Evolutionary conservation across 2,888 invertebrate species (phyloP).

Genomic region (Serripes groenlandicus): DNA sequence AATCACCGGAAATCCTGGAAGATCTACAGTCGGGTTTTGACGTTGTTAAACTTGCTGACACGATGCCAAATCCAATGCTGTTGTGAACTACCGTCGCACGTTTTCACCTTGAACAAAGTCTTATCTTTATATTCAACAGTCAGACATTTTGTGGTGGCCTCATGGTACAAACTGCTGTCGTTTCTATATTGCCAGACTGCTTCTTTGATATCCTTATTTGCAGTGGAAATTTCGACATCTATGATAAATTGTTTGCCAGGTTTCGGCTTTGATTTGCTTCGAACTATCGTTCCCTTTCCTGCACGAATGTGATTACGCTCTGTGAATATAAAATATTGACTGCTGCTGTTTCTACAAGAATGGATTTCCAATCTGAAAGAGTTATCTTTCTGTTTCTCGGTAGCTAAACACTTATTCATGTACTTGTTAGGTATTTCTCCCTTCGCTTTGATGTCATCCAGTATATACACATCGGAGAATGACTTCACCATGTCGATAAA

Average conservation of each 20-base stretch:
- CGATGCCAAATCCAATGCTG: neutral
- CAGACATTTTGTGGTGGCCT: neutral
- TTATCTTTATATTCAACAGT: neutral
- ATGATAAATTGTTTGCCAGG: neutral
- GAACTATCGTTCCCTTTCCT: constrained; percentile 10
- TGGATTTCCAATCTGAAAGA: too few species aligned
- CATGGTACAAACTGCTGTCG: neutral
- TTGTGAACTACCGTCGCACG: neutral
- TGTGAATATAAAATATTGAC: constrained; percentile 47
- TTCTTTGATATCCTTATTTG: neutral
- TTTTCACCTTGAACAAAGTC: too few species aligned
- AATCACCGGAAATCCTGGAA: too few species aligned
- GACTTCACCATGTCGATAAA: constrained; percentile 32
- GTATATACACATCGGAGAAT: constrained; percentile 43
- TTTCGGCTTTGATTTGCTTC: neutral
- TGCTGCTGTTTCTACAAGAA: neutral
- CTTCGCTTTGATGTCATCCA: neutral
- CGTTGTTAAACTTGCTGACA: too few species aligned
- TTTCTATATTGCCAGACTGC: constrained; percentile 1
- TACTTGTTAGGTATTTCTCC: constrained; percentile 24
- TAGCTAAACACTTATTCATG: constrained; percentile 19
- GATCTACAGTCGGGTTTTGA: too few species aligned
- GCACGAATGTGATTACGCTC: constrained; percentile 38
- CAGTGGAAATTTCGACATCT: neutral
- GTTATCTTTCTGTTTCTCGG: too few species aligned